Percentiles rank a stretch among this genome's conserved stretches.
Evolutionary conservation across 1,140 invertebrate genomes (phyloP).

Genomic region (Sweltsa coloradensis): DNA sequence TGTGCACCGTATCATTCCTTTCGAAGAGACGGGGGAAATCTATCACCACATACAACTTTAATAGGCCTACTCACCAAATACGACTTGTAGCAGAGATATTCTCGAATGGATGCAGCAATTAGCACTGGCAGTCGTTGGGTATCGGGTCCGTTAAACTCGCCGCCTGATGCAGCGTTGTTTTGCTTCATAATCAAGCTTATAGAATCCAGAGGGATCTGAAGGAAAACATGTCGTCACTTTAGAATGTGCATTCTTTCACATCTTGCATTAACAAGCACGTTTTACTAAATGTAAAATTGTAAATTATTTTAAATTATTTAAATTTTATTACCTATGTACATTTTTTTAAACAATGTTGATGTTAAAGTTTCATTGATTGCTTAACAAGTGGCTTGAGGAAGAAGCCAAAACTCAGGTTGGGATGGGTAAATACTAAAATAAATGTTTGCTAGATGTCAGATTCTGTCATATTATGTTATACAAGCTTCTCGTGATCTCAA

Average conservation of each 20-base stretch:
- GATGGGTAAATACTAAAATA: no score
- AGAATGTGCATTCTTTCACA: no score
- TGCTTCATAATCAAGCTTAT: constrained; percentile 43
- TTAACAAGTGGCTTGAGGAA: no score
- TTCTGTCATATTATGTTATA: no score
- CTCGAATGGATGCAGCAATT: constrained; percentile 41
- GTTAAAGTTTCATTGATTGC: background rate
- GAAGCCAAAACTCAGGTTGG: no score
- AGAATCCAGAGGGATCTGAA: constrained; percentile 43
- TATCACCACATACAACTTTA: background rate
- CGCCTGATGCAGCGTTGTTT: constrained; percentile 38
- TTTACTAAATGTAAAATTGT: background rate
- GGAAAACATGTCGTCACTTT: constrained; percentile 20
- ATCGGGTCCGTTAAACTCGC: constrained; percentile 16
- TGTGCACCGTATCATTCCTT: no score
- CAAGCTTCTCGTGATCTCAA: no score
- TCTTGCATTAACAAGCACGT: background rate
- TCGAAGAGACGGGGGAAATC: no score
- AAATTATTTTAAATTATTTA: background rate
- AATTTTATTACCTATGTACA: background rate
- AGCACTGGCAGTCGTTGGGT: constrained; percentile 14
- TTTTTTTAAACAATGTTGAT: background rate
- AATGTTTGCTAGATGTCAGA: no score
- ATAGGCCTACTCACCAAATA: constrained; percentile 49
- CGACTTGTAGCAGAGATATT: constrained; percentile 64